Evolutionary conservation across 2,888 invertebrate genomes (phyloP).

Genomic region (Augiades crinisus): DNA sequence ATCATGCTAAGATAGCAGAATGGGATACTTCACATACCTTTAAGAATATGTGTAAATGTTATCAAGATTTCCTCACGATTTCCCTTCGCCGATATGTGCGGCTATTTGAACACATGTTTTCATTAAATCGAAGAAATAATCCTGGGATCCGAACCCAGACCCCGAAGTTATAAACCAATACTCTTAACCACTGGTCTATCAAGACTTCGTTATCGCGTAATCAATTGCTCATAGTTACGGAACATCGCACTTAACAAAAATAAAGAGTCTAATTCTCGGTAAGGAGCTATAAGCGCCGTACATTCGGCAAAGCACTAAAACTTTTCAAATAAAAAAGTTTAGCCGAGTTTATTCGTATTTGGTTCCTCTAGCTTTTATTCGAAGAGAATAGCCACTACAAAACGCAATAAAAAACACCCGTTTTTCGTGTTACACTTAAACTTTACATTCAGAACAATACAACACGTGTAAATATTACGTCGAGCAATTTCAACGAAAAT

Average conservation of each 20-base stretch:
- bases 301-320: slow-evolving; percentile 29
- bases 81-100: too few relatives aligned
- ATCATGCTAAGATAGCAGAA: too few relatives aligned
- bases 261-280: slow-evolving; percentile 9
- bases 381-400: slow-evolving; percentile 22
- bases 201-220: too few relatives aligned
- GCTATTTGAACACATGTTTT: too few relatives aligned
- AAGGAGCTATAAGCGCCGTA: slow-evolving; percentile 19
- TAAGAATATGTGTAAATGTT: too few relatives aligned
- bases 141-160: too few relatives aligned
- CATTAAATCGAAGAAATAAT: too few relatives aligned
- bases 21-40: too few relatives aligned
- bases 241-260: not conserved
- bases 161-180: too few relatives aligned
- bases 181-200: too few relatives aligned
- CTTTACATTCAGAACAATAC: slow-evolving; percentile 29
- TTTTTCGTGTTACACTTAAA: slow-evolving; percentile 16
- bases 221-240: not conserved
- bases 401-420: slow-evolving; percentile 20
- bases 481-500: not conserved
- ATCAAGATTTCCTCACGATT: too few relatives aligned
- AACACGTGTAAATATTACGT: slow-evolving; percentile 5
- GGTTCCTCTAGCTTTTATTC: slow-evolving; percentile 21
- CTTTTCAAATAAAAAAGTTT: slow-evolving; percentile 37
- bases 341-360: slow-evolving; percentile 30